Conservation (phyloP, 2,888 invertebrate species). For the Agonopterix heracliana region DNA sequence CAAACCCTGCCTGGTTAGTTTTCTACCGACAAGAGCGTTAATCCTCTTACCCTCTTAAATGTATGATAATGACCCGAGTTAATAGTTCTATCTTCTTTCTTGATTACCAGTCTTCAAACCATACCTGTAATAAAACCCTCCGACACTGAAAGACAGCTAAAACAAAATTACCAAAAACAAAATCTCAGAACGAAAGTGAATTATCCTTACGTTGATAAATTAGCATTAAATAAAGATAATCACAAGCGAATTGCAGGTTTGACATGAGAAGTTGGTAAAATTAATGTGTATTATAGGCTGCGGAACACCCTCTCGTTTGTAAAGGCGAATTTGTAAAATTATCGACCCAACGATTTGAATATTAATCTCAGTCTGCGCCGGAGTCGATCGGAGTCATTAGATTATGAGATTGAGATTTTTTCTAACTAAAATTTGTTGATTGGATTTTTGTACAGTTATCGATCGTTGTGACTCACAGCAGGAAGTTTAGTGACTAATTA, state of each 20-base stretch:
- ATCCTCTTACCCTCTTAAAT: no score
- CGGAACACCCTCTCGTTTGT: constrained; percentile 57
- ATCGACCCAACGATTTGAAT: constrained; percentile 61
- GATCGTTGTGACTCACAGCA: background rate
- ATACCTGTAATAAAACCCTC: background rate
- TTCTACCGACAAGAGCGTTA: no score
- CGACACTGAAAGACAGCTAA: constrained; percentile 15
- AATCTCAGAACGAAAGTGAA: constrained; percentile 29
- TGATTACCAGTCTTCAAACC: no score
- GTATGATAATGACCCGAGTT: no score
- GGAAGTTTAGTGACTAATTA: no score
- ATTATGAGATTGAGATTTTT: constrained; percentile 4
- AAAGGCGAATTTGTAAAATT: constrained; percentile 66
- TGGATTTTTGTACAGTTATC: constrained; percentile 4
- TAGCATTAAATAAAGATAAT: constrained; percentile 70
- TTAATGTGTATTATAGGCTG: constrained; percentile 71
- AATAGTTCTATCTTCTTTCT: no score
- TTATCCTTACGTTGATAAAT: constrained; percentile 54
- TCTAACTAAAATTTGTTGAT: constrained; percentile 1
- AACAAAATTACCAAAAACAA: constrained; percentile 20
- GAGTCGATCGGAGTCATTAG: constrained; percentile 18
- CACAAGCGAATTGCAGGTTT: constrained; percentile 62
- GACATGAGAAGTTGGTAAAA: constrained; percentile 64
- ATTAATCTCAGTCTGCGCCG: constrained; percentile 52
- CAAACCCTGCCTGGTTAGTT: no score